Percentiles rank a stretch among this genome's conserved stretches.
These are phyloP conservation scores for Pristis pectinata DNA, from an alignment of 2,797 vertebrate species.

Conservation along the genomic window DNA sequence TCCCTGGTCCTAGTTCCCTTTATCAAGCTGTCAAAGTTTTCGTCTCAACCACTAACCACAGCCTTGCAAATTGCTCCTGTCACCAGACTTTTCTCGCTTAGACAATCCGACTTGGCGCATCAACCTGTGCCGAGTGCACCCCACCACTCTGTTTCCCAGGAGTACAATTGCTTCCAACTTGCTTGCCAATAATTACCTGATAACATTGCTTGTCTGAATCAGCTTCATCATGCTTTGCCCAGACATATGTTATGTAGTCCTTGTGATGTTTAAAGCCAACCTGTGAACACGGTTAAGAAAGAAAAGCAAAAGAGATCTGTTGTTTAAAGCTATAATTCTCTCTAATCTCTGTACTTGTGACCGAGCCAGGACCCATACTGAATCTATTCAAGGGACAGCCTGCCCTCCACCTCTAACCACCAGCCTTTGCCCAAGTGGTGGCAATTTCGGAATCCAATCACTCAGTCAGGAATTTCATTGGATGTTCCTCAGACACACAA, in stretches of 20 bases:
- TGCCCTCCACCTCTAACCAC: not conserved
- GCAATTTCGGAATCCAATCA: not conserved
- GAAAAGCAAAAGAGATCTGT: slow-evolving; percentile 26
- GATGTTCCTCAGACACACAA: not conserved
- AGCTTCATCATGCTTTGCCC: slow-evolving; percentile 86
- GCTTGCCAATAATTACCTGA: slow-evolving; percentile 56
- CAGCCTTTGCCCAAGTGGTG: not conserved
- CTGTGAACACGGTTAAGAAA: slow-evolving; percentile 50
- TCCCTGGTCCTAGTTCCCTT: not conserved
- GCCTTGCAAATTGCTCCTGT: not conserved
- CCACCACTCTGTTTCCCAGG: not conserved
- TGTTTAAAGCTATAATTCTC: not conserved
- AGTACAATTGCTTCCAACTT: not conserved
- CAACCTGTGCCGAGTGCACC: not conserved
- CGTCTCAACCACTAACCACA: not conserved
- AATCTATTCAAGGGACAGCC: not conserved
- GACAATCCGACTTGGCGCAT: not conserved
- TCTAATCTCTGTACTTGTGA: not conserved
- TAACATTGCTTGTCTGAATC: slow-evolving; percentile 68
- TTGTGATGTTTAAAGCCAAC: slow-evolving; percentile 96
- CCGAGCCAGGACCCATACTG: not conserved
- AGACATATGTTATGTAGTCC: slow-evolving; percentile 88
- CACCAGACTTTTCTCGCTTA: not conserved
- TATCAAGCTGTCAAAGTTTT: not conserved
- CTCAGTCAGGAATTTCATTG: not conserved